These are phyloP conservation scores for Galaxea fascicularis DNA, from an alignment of 92 coral and sea anemone species.

Conservation along the genomic window DNA sequence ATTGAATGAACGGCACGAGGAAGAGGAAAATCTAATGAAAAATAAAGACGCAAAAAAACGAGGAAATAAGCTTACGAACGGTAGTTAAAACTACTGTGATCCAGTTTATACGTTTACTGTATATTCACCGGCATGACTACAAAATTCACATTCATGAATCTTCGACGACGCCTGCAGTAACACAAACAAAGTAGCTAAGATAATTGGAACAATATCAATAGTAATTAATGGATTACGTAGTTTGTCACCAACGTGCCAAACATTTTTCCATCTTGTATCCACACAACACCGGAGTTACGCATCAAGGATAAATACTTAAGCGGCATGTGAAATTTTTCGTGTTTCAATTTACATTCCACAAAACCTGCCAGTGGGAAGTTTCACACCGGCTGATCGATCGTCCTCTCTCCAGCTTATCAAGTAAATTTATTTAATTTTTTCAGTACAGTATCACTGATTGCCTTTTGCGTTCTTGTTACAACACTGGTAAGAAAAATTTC, in stretches of 20 bases:
- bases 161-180: not conserved
- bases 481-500: not conserved
- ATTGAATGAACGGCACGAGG: too few species aligned
- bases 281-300: not conserved
- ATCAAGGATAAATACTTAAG: not conserved
- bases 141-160: not conserved
- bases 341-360: not conserved
- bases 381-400: not conserved
- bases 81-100: too few species aligned
- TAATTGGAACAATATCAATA: not conserved
- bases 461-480: not conserved
- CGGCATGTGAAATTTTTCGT: not conserved
- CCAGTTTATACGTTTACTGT: not conserved
- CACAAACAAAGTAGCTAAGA: not conserved
- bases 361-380: not conserved
- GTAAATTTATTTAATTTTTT: too few species aligned
- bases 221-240: not conserved
- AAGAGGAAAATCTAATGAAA: too few species aligned
- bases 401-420: not conserved
- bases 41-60: too few species aligned
- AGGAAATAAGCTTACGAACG: too few species aligned
- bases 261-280: constrained; percentile 1
- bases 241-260: not conserved
- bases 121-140: not conserved
- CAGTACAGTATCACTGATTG: too few species aligned